A percentile compares a stretch with the other conserved stretches of the same genome.
phyloP scores from a whole-genome alignment of 2,888 invertebrate species.

The Orchesella flavescens region DNA sequence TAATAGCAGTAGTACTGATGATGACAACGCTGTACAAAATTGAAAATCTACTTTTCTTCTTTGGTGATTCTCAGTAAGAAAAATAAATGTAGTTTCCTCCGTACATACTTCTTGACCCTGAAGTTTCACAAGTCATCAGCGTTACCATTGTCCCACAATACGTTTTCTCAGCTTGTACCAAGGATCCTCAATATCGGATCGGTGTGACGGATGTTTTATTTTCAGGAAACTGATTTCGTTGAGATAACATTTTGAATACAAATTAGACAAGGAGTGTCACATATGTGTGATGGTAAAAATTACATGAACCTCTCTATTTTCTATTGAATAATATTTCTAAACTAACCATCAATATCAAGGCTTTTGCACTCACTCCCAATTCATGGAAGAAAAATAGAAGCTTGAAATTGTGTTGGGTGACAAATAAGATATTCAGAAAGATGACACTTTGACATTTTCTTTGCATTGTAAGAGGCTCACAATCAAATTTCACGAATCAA shows the following conservation, averaged over 20 bases:
- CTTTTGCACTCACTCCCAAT: no score
- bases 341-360: no score
- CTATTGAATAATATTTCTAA: no score
- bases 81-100: background rate
- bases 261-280: background rate
- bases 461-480: slow-evolving; percentile 12
- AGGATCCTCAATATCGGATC: background rate
- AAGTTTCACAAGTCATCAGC: background rate
- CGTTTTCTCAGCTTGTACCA: background rate
- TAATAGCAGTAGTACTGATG: background rate
- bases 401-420: background rate
- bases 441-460: slow-evolving; percentile 24
- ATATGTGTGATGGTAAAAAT: no score
- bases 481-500: slow-evolving; percentile 9
- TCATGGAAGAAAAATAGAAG: no score
- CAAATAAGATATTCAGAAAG: background rate
- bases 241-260: background rate
- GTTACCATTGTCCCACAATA: background rate
- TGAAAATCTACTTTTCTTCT: background rate
- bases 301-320: no score
- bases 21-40: background rate
- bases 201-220: background rate
- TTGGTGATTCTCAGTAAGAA: background rate
- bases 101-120: background rate
- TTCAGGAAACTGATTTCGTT: background rate